Conservation (phyloP, 2,888 invertebrate genomes). For the Plagodis dolabraria region DNA sequence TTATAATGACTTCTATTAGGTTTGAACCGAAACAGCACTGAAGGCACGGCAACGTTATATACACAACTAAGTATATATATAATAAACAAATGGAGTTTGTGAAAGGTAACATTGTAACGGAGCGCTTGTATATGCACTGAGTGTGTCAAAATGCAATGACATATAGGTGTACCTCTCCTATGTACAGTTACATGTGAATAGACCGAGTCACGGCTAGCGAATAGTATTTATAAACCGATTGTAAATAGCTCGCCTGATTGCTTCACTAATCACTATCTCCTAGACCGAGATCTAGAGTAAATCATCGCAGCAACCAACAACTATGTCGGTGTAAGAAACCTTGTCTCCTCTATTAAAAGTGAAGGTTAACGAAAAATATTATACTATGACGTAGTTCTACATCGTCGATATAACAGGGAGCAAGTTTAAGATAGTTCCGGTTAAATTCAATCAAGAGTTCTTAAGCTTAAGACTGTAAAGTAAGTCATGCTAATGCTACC, state of each 20-base stretch:
- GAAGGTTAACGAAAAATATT: not conserved
- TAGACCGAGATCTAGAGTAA: constrained; percentile 26
- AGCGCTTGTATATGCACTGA: not conserved
- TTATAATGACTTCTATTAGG: too few species aligned
- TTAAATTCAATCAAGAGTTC: constrained; percentile 11
- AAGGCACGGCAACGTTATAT: too few species aligned
- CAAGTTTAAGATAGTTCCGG: constrained; percentile 14
- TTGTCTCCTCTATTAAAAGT: not conserved
- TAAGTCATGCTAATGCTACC: constrained; percentile 12
- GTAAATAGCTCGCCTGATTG: constrained; percentile 56
- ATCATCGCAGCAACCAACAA: constrained; percentile 8
- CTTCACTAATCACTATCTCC: constrained; percentile 50
- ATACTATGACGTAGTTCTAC: constrained; percentile 2
- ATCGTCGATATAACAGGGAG: not conserved
- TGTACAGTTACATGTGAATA: constrained; percentile 29
- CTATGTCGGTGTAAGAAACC: constrained; percentile 7
- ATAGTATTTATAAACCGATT: constrained; percentile 49
- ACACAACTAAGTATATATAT: too few species aligned
- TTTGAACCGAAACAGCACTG: too few species aligned
- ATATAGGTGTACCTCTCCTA: constrained; percentile 2
- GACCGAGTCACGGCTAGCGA: constrained; percentile 48
- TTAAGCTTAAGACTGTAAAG: constrained; percentile 8
- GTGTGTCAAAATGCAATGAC: constrained; percentile 27
- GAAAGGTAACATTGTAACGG: not conserved
- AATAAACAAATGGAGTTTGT: not conserved